Conservation (phyloP, 1,140 invertebrate genomes). For the Brachionus asplanchnoidis region DNA sequence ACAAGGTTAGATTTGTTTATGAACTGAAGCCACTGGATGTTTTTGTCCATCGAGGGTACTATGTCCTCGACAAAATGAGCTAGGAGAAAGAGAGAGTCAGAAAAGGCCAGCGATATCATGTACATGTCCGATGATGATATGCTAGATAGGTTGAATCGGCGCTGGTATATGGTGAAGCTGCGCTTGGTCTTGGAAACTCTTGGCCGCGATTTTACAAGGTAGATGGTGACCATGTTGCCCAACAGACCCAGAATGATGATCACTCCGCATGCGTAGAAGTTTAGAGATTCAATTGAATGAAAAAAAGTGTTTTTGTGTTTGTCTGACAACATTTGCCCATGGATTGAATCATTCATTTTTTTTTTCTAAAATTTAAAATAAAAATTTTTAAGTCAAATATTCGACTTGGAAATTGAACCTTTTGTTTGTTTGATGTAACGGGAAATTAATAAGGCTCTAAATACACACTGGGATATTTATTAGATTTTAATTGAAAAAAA, state of each 20-base stretch:
- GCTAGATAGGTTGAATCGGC: background rate
- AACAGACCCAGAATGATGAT: constrained; percentile 6
- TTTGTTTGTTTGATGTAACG: no score
- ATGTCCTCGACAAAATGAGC: constrained; percentile 34
- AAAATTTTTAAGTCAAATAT: no score
- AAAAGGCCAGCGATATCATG: background rate
- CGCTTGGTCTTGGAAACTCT: background rate
- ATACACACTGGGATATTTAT: no score
- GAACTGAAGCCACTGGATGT: background rate
- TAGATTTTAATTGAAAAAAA: no score
- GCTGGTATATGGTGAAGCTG: background rate
- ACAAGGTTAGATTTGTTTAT: background rate
- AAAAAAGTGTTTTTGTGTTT: background rate
- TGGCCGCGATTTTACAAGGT: background rate
- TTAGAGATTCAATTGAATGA: background rate
- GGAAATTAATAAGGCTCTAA: no score
- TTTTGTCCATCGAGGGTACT: background rate
- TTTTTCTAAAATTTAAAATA: background rate
- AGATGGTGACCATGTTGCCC: background rate
- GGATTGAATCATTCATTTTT: background rate
- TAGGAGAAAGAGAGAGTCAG: constrained; percentile 23
- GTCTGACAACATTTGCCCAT: no score
- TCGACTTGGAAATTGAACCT: no score
- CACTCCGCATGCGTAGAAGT: background rate
- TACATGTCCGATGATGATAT: constrained; percentile 7